Percentiles rank a stretch among this genome's conserved stretches.
Conservation (phyloP, 2,113 vertebrate genomes). For the Ascaphus truei region DNA sequence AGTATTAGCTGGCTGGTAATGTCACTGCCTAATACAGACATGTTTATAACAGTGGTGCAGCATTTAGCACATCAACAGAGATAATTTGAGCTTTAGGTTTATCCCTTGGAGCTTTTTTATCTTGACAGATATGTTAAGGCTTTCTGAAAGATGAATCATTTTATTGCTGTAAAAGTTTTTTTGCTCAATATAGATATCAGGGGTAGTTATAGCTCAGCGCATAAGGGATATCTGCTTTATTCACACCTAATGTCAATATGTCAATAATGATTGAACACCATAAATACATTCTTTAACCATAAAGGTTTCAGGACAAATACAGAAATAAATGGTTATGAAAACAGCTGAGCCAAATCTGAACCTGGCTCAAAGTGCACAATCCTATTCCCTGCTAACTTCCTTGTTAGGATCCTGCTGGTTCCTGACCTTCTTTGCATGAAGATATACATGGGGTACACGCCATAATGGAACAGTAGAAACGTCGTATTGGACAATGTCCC, state of each 20-base stretch:
- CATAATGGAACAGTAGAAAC: too few relatives aligned
- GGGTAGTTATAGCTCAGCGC: background rate
- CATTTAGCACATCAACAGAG: background rate
- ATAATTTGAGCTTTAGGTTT: background rate
- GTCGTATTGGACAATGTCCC: too few relatives aligned
- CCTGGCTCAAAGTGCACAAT: too few relatives aligned
- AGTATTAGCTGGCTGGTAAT: too few relatives aligned
- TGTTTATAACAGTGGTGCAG: too few relatives aligned
- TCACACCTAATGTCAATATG: background rate
- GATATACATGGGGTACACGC: too few relatives aligned
- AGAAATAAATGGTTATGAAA: background rate
- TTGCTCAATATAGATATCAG: background rate
- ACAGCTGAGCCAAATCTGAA: too few relatives aligned
- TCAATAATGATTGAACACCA: slow-evolving; percentile 7
- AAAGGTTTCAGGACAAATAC: background rate
- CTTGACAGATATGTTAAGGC: slow-evolving; percentile 16
- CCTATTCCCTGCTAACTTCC: too few relatives aligned
- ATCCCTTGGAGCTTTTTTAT: slow-evolving; percentile 4
- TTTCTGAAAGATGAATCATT: slow-evolving; percentile 7
- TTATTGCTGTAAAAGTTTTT: background rate
- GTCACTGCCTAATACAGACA: too few relatives aligned
- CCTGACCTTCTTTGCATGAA: too few relatives aligned
- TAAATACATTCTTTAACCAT: background rate
- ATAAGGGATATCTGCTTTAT: background rate
- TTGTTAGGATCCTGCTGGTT: too few relatives aligned